A percentile compares a stretch with the other conserved stretches of the same genome.
Evolutionary conservation across 2,888 invertebrate species (phyloP).

Genomic region (Atherix ibis): DNA sequence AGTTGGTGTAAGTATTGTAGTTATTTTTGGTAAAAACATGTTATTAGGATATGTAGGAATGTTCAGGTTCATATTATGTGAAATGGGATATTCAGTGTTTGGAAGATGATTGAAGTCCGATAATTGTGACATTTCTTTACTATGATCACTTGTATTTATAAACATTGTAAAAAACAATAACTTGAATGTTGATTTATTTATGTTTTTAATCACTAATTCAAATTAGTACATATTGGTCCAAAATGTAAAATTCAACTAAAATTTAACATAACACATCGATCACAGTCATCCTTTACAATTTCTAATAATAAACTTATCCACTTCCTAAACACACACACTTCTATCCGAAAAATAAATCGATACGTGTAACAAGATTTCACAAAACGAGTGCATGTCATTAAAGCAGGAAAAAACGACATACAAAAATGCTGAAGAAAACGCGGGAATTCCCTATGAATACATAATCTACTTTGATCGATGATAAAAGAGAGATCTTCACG

Average conservation of each 20-base stretch:
- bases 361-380: constrained; percentile 2
- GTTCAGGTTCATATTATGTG: constrained; percentile 10
- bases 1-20: constrained; percentile 13
- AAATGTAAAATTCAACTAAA: no score
- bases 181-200: neutral
- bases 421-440: constrained; percentile 3
- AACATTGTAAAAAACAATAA: constrained; percentile 9
- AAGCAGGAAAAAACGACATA: constrained; percentile 1
- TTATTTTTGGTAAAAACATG: constrained; percentile 4
- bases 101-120: constrained; percentile 7
- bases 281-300: no score
- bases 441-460: constrained; percentile 13
- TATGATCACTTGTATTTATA: constrained; percentile 9
- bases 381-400: neutral
- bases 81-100: neutral
- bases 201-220: neutral
- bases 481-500: constrained; percentile 1
- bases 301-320: no score
- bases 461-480: constrained; percentile 6
- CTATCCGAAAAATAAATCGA: constrained; percentile 1
- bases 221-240: no score
- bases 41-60: constrained; percentile 10
- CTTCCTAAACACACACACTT: constrained; percentile 6
- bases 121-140: constrained; percentile 6
- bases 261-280: no score